Evolutionary conservation across 2,888 invertebrate genomes (phyloP).

Genomic region (Nomada goodeniana): DNA sequence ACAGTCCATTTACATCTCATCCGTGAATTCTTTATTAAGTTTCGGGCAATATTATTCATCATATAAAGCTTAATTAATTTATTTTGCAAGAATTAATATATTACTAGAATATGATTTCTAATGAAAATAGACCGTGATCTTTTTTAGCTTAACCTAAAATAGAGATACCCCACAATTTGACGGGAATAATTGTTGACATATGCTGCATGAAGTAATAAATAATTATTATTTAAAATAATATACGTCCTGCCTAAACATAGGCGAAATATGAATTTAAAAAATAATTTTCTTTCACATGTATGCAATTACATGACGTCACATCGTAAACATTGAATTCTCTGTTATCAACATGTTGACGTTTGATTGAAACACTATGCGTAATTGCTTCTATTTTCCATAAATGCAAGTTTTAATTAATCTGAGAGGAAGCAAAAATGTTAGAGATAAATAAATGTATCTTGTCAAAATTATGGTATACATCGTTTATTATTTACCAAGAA

Average conservation of each 20-base stretch:
- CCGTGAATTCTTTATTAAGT: slow-evolving; percentile 15
- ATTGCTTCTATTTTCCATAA: slow-evolving; percentile 15
- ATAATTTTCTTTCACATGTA: neutral
- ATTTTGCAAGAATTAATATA: no score
- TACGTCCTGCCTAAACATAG: neutral
- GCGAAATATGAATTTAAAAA: neutral
- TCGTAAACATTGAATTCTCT: neutral
- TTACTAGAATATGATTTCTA: no score
- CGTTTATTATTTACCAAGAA: slow-evolving; percentile 67
- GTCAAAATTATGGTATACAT: slow-evolving; percentile 80
- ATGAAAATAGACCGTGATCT: no score
- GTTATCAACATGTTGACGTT: slow-evolving; percentile 26
- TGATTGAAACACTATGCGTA: neutral
- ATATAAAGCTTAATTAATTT: neutral
- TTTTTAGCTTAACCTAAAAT: neutral
- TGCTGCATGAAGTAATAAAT: neutral
- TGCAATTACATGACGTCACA: slow-evolving; percentile 5
- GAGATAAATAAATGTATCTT: slow-evolving; percentile 74
- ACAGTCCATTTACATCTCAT: neutral
- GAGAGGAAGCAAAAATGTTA: slow-evolving; percentile 61
- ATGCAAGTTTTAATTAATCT: slow-evolving; percentile 66
- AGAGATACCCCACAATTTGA: neutral
- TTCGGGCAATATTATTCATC: slow-evolving; percentile 33
- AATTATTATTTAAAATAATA: neutral
- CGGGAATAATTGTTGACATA: neutral